Evolutionary conservation across 2,888 invertebrate genomes (phyloP), one percentile per base, ranked within the genome.

Genomic region (Hartigia nigra): DNA sequence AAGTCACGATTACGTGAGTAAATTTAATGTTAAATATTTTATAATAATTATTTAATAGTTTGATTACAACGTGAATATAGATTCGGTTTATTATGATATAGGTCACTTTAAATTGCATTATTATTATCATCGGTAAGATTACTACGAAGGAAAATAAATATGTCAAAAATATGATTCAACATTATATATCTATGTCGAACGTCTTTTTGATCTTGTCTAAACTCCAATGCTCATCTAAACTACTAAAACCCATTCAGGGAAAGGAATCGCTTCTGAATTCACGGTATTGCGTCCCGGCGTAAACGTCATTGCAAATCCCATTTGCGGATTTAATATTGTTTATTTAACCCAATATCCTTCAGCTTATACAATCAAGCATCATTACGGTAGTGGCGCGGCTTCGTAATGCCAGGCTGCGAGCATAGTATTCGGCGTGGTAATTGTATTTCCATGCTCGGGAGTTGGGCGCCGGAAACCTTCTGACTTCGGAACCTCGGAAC

Each of bases 261-360:
- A 55, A 55, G 39, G 39, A 55, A 55, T 55, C 39, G 23, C 72
- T 34, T 34, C 31, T 72, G 72, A 34, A 34, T 31, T 31, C 31
- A 14, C 72, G 72, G 72, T 12, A 14, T 34, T 31, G 36, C 35
- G 75, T 36, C 36, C 75, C 75, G 74, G 80, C 77, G 75, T 78
- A 74, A 79, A 79, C 79, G 77, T 76, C 79, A 77, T 76, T 81
- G 85, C 81, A 82, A 87, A 88, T 86, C 79, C 82, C 86, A 88
- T 87, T 89, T 87, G 85, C 81, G 84, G 86, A 86, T 89, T 88
- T 87, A 90, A 90, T 90, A 90, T 90, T 91, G 89, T 91, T 90
- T 90, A 87, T 90, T 90, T 90, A 91, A 91, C 88, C 86, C 87
- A 91, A 91, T 91, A 91, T 90, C 89, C 91, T 87, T 83, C 81